phyloP scores from a whole-genome alignment of 2,888 invertebrate genomes.

The Chrysotoxum bicinctum region DNA sequence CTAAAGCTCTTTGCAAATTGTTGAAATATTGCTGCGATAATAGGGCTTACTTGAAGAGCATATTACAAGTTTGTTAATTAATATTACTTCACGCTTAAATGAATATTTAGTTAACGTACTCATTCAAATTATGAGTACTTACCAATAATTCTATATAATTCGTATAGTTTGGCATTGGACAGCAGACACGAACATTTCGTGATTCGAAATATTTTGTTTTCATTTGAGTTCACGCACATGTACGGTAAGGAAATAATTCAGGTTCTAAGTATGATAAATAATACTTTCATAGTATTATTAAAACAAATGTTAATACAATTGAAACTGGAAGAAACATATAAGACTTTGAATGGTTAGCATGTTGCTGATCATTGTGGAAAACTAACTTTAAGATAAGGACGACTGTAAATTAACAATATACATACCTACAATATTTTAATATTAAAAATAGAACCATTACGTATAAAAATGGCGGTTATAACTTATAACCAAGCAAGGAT shows the following conservation, averaged over 20 bases:
- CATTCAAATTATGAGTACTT: constrained; percentile 8
- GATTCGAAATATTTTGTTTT: background rate
- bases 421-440: too few relatives aligned
- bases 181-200: background rate
- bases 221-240: background rate
- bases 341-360: too few relatives aligned
- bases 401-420: too few relatives aligned
- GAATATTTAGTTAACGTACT: constrained; percentile 15
- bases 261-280: background rate
- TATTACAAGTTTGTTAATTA: background rate
- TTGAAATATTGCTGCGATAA: background rate
- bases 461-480: too few relatives aligned
- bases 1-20: too few relatives aligned
- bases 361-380: too few relatives aligned
- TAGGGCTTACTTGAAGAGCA: background rate
- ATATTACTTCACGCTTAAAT: background rate
- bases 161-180: background rate
- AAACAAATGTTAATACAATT: background rate
- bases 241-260: background rate
- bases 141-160: background rate
- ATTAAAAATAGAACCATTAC: too few relatives aligned
- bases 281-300: background rate
- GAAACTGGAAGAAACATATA: too few relatives aligned
- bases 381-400: too few relatives aligned
- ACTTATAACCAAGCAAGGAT: too few relatives aligned